Evolutionary conservation across 2,797 vertebrate genomes (phyloP), one percentile per base, ranked within the genome.

Genomic region (Enteromius radiatus): DNA sequence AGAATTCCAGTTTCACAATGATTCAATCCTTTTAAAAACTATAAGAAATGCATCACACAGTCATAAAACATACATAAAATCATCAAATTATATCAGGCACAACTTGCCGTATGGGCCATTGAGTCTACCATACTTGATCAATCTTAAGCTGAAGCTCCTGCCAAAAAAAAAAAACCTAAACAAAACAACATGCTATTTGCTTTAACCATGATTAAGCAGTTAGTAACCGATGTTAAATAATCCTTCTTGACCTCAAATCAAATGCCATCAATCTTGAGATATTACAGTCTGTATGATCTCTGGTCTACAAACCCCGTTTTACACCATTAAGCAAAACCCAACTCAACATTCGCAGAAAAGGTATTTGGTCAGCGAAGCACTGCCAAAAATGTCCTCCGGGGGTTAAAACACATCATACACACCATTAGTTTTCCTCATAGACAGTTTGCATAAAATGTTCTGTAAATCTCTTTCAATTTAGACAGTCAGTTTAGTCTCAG

Each of bases 191-290:
- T 43, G 75, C 69, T 81, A 71, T 83, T 85, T 84, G 75, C 21
- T 76, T 79, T 52, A n/a, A n/a, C 23, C 15, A 54, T 61, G 63
- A 65, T 75, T 69, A 54, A 79, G 81, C 74, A 49, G 54, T 67
- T 69, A 59, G 65, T 41, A 84, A 75, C 69, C 59, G 5, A 43
- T 54, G 52, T 63, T 41, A 61, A 85, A 70, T 75, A 84, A 80
- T 38, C 63, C 2, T 70, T 45, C 52, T 49, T 52, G 80, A 49
- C 65, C 83, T 77, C 36, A 59, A 85, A 84, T 85, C 54, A 69
- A 81, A 78, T 76, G 28, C 45, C 86, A 85, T 87, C 78, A 79
- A 76, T 81, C 84, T 84, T 77, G 45, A 47, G 47, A 84, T 81
- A 87, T 87, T 82, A 84, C 69, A 49, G 10, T 33, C 38, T 15